phyloP scores from a whole-genome alignment of 2,797 vertebrate genomes.

The Hephaestus fuliginosus region DNA sequence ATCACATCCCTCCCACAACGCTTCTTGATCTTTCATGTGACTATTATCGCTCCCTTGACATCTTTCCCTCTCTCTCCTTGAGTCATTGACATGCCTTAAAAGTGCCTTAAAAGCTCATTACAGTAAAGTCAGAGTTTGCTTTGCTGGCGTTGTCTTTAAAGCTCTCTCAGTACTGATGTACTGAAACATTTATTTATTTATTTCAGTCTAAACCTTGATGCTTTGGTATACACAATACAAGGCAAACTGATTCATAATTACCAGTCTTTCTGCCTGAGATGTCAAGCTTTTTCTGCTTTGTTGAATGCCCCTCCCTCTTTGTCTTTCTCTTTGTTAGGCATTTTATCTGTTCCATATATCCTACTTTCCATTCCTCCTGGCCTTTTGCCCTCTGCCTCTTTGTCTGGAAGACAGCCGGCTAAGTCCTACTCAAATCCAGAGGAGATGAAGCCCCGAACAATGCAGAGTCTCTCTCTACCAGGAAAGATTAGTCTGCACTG shows the following conservation, averaged over 20 bases:
- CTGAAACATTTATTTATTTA: neutral
- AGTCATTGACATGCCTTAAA: slow-evolving; percentile 3
- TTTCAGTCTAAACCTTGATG: neutral
- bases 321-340: neutral
- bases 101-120: neutral
- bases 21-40: slow-evolving; percentile 23
- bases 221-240: neutral
- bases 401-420: slow-evolving; percentile 24
- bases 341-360: slow-evolving; percentile 41
- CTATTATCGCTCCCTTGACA: slow-evolving; percentile 13
- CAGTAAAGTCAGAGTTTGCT: slow-evolving; percentile 8
- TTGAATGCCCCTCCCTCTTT: neutral
- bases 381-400: slow-evolving; percentile 41
- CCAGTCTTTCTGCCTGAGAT: neutral
- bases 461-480: slow-evolving; percentile 15
- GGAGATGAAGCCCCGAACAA: slow-evolving; percentile 56
- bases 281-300: neutral
- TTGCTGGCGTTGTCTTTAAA: neutral
- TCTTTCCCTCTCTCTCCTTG: neutral
- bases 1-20: slow-evolving; percentile 6
- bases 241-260: neutral
- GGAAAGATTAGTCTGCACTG: slow-evolving; percentile 36
- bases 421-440: slow-evolving; percentile 59
- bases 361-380: slow-evolving; percentile 32
- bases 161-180: neutral